Evolutionary conservation across 2,797 vertebrate species (phyloP).

Genomic region (Dipus sagitta): DNA sequence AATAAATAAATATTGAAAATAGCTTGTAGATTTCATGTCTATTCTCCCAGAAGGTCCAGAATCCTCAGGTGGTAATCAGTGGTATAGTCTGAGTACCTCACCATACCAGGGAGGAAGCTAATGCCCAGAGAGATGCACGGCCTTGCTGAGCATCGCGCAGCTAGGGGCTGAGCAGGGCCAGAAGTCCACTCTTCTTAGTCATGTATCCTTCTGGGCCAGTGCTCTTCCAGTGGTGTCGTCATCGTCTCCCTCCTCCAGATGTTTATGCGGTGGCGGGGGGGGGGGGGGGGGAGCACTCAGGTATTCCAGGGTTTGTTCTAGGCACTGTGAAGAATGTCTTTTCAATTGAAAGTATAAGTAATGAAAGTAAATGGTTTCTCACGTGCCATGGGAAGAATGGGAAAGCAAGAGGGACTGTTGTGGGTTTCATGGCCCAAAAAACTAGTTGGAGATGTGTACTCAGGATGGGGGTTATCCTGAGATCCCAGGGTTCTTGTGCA

Average conservation of each 20-base stretch:
- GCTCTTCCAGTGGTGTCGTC: neutral
- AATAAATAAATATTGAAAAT: neutral
- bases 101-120: neutral
- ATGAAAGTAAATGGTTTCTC: neutral
- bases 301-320: neutral
- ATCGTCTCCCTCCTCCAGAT: neutral
- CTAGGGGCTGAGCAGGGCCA: neutral
- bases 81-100: neutral
- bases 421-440: neutral
- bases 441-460: neutral
- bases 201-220: neutral
- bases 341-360: neutral
- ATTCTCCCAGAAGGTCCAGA: neutral
- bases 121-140: neutral
- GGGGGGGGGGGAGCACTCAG: neutral
- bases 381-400: neutral
- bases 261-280: no score
- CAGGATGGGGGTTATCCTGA: fast-evolving
- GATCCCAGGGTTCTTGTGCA: no score
- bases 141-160: neutral
- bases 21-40: conserved; percentile 11
- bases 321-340: neutral
- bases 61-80: neutral
- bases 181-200: neutral
- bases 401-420: neutral